A percentile compares a stretch with the other conserved stretches of the same genome.
Conservation (phyloP, 2,113 vertebrate genomes). For the Macquaria ambigua region DNA sequence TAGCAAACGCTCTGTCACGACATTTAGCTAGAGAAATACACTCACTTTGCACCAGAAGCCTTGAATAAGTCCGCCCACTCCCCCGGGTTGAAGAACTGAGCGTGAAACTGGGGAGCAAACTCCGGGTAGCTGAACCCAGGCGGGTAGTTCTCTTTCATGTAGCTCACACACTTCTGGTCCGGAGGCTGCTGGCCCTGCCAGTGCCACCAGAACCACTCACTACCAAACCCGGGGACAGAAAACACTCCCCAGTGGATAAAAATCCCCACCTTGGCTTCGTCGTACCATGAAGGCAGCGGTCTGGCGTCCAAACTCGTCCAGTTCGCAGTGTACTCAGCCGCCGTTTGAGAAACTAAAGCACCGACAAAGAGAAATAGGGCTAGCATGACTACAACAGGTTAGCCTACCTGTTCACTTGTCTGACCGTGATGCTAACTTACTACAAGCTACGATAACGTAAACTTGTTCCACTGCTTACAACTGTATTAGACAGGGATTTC, state of each 20-base stretch:
- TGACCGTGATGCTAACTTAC: not conserved
- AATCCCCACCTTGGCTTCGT: slow-evolving; percentile 91
- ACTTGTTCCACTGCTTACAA: not conserved
- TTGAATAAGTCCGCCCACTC: slow-evolving; percentile 90
- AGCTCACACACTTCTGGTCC: slow-evolving; percentile 76
- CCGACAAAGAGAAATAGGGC: rapidly evolving
- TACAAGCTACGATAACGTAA: not conserved
- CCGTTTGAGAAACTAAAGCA: not conserved
- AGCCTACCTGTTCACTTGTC: no score
- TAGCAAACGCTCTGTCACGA: no score
- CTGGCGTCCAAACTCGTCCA: slow-evolving; percentile 92
- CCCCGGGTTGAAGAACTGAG: slow-evolving; percentile 88
- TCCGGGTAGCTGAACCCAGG: slow-evolving; percentile 90
- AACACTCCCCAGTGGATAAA: slow-evolving; percentile 97
- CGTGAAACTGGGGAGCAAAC: slow-evolving; percentile 88
- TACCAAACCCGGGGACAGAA: slow-evolving; percentile 91
- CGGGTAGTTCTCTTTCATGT: slow-evolving; percentile 88
- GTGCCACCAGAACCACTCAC: slow-evolving; percentile 99
- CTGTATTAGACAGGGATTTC: no score
- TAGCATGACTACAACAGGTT: slow-evolving; percentile 6
- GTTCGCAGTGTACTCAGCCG: slow-evolving; percentile 83
- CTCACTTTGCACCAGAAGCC: slow-evolving; percentile 92
- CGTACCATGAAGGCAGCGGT: slow-evolving; percentile 92
- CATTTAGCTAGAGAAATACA: rapidly evolving
- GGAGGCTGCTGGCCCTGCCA: slow-evolving; percentile 84